Evolutionary conservation across 37 sponge, comb jelly and placozoan species (phyloP), one percentile per base, ranked within the genome.

Genomic region (Aplysina aerophoba): DNA sequence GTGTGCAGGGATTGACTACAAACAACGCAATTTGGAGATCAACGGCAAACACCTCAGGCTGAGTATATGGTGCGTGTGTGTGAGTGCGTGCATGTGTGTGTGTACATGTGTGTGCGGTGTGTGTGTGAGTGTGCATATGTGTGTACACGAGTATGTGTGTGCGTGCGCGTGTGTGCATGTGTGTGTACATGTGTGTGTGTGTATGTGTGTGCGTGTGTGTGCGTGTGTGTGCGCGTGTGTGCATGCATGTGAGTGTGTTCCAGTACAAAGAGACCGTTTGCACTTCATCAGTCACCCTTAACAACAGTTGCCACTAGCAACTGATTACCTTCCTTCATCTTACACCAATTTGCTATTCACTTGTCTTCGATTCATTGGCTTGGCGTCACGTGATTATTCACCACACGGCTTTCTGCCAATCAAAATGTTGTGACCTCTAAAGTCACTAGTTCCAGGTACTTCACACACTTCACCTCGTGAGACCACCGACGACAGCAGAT

Each of bases 1-100:
- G 33, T 59, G 17, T 92, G n/a, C 55, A 93, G 94, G 94, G 3
- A 90, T 93, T 59, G 94, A 93, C 75, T 86, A 90, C 79, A 90
- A 90, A 55, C 90, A 84, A 24, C 90, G 84, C n/a, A 30, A 86
- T 16, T 40, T 93, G 14, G 86, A 59, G 20, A 0, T 93, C 33
- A 88, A 88, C 3, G 91, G 61, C 21, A 84, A 83, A 35, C 88
- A 72, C 21, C 65, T 93, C 0, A 89, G 88, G 22, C 83, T 93
- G 5, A 90, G 90, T 55, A 88, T 93, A 57, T 93, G 94, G 94
- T 93, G 50, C 50, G 90, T 38, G 28, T 63, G 65, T 28, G 65
- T 63, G 65, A 8, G 28, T 30, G 28, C 11, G 28, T 63, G 8
- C 11, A 8, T 63, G 65, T n/a, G n/a, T n/a, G n/a, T n/a, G 38